Base-by-base conservation (phyloP, 2,113 vertebrate species). In the Spea multiplicata region DNA sequence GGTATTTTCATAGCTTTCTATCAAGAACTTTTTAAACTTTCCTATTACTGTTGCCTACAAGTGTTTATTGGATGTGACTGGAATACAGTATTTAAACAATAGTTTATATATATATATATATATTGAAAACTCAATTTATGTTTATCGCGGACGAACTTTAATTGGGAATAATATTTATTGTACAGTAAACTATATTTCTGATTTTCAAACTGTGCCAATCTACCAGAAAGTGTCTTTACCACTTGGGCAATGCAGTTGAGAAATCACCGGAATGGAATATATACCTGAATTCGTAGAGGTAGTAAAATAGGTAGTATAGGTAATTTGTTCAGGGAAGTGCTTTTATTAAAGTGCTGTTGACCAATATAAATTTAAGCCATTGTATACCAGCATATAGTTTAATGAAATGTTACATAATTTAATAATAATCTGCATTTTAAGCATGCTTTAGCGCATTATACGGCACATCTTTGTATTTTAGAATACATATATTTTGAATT, bases 191-290 rank as follows among this genome's bases (percentile, higher is more conserved):
- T 85, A 84, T 84, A 1, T 84, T 65, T 83, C 76, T 87, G 78
- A 86, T 84, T 87, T 91, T 88, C 91, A 83, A 91, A 91, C 88
- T 88, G 94, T 97, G 95, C 95, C 95, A 96, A 95, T 92, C 88
- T 94, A 93, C 94, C 95, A 96, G 93, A 90, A 94, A 95, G 96
- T 95, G 96, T 97, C 96, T 96, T 95, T 93, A 89, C 87, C 90
- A 89, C 89, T 85, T 85, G 89, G 90, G 87, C 88, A 87, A 88
- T 86, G 85, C 87, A 91, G 92, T 88, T 92, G 87, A 86, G 84
- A 85, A 84, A 85, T 84, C 81, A 55, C 81, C 67, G 83, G 84
- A 83, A 82, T 82, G 83, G 87, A 85, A 86, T 76, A 0, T 85
- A 85, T 75, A 78, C 82, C 69, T 81, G 72, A 74, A 80, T 74